Base-by-base conservation (phyloP, 2,113 vertebrate genomes). In the Colinus virginianus region DNA sequence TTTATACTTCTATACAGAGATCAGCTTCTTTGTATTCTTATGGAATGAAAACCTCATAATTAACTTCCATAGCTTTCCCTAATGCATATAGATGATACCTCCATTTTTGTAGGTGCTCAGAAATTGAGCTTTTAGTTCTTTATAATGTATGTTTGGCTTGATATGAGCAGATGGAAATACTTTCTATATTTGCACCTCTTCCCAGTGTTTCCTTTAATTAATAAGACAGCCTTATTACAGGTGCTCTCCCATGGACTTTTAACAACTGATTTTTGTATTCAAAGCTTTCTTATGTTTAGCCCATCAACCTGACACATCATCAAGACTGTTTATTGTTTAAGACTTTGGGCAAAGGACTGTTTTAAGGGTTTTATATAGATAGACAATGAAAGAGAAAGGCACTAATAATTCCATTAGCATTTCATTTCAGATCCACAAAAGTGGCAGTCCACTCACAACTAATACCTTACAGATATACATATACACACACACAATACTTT, bases 401-500 rank as follows among this genome's bases (percentile, higher is more conserved):
- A 38, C 2, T 5, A 68, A 25, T 4, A 0, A 45, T 59, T 72
- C 22, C 61, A 56, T 58, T 40, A 28, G 23, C 11, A 30, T 25
- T 15, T 13, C 25, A 5, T 7, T 82, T 68, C 51, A 81, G 56
- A 76, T 3, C 21, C 53, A 71, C 62, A 63, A 5, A 20, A 42
- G 51, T 12, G 32, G 49, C 6, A 46, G 5, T 13, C 16, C 66
- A 32, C 3, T 43, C 21, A 19, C 0, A 21, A 55, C n/a, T 55
- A 78, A 2, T 26, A 49, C 34, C 34, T 61, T 53, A 56, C 34
- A 93, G 10, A 26, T 2, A 36, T 0, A 10, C 1, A 5, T 5
- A 16, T 6, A 2, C 1, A 7, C 0, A 23, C 2, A 5, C 2
- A 34, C 4, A 55, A 58, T n/a, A n/a, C 55, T n/a, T 13, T 75